phyloP scores from a whole-genome alignment of 2,113 vertebrate genomes.

The Pteronura brasiliensis region DNA sequence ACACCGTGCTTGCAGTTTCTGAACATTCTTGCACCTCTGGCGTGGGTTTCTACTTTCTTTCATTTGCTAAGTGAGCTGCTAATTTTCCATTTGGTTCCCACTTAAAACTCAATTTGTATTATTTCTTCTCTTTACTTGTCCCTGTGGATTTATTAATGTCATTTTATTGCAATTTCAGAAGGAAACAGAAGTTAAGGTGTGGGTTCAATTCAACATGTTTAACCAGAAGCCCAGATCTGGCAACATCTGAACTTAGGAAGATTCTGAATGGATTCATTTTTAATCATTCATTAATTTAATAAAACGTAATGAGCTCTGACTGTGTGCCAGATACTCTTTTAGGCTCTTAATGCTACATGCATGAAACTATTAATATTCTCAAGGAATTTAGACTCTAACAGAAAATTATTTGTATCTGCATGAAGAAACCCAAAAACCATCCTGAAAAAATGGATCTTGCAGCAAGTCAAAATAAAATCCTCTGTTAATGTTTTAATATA shows the following conservation, averaged over 20 bases:
- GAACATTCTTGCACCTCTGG: not conserved
- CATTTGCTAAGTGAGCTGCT: slow-evolving; percentile 1
- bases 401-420: not conserved
- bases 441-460: not conserved
- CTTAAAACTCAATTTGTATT: slow-evolving; percentile 28
- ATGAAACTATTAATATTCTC: not conserved
- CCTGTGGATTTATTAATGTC: not conserved
- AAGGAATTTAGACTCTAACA: not conserved
- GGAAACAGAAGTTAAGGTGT: not conserved
- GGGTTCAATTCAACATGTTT: not conserved
- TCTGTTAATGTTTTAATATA: slow-evolving; percentile 10
- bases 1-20: not conserved
- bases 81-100: not conserved
- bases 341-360: not conserved
- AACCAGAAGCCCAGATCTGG: not conserved
- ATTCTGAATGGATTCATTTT: not conserved
- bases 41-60: slow-evolving; percentile 6
- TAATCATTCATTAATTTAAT: not conserved
- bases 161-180: slow-evolving; percentile 41
- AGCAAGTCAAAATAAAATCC: slow-evolving; percentile 51
- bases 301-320: not conserved
- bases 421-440: slow-evolving; percentile 29
- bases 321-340: not conserved
- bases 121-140: not conserved
- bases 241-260: not conserved